phyloP scores from a whole-genome alignment of 92 coral and sea anemone genomes.

The Blastomussa wellsi region DNA sequence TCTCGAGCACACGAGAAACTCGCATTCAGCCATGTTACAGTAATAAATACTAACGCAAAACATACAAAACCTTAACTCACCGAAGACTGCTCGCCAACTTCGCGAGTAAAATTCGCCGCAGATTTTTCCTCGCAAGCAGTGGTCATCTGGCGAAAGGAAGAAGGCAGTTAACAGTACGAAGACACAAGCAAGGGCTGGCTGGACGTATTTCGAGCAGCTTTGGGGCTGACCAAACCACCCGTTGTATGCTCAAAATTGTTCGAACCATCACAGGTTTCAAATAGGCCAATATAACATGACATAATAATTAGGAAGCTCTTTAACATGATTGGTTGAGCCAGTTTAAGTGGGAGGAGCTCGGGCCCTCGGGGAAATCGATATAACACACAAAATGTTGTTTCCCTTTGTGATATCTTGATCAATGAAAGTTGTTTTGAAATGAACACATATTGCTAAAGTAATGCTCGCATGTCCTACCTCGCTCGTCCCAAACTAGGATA shows the following conservation, averaged over 20 bases:
- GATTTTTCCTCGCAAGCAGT: conserved; percentile 85
- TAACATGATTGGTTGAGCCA: conserved; percentile 61
- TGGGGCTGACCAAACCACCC: conserved; percentile 53
- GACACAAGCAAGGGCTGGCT: neutral
- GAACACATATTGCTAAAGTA: conserved; percentile 43
- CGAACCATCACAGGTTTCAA: conserved; percentile 54
- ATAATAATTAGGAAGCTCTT: conserved; percentile 62
- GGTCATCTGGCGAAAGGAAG: conserved; percentile 74
- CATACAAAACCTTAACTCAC: conserved; percentile 48
- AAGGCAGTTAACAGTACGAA: conserved; percentile 13
- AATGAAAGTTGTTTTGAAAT: conserved; percentile 51
- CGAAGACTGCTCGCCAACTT: conserved; percentile 86
- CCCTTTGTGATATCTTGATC: conserved; percentile 57
- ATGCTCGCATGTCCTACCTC: neutral
- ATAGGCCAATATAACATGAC: conserved; percentile 62
- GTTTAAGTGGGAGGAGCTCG: conserved; percentile 75
- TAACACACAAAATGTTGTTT: conserved; percentile 74
- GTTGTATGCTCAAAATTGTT: conserved; percentile 24
- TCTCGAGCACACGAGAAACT: conserved; percentile 28
- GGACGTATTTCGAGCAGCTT: conserved; percentile 36
- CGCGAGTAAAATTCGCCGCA: conserved; percentile 74
- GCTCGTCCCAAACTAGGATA: conserved; percentile 16
- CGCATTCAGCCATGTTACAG: conserved; percentile 45
- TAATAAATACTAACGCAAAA: conserved; percentile 40
- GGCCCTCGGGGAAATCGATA: conserved; percentile 80